These are phyloP conservation scores for Stenopsyche tienmushanensis DNA, from an alignment of 1,140 invertebrate species.

Conservation along the genomic window DNA sequence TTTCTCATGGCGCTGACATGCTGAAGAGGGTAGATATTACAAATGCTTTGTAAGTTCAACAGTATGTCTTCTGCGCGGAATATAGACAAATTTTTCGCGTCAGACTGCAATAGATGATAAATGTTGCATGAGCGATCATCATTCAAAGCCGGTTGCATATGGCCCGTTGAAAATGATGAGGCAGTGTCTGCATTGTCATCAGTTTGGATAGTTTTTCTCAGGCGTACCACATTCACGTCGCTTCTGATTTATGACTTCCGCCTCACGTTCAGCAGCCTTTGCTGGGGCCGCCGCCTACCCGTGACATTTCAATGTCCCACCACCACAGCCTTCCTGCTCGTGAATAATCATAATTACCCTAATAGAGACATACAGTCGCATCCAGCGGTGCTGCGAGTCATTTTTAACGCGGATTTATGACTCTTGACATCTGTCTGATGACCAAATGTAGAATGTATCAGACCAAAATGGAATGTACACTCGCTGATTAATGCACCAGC, in stretches of 20 bases:
- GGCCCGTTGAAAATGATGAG: not conserved
- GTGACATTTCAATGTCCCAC: not conserved
- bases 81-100: too few species aligned
- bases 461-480: not conserved
- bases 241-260: conserved; percentile 22
- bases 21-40: too few species aligned
- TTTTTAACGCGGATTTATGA: too few species aligned
- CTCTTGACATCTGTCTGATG: too few species aligned
- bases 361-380: not conserved
- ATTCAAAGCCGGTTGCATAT: not conserved
- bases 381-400: too few species aligned
- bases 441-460: too few species aligned
- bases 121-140: too few species aligned
- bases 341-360: not conserved
- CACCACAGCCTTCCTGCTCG: not conserved
- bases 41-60: too few species aligned
- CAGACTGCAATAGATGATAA: too few species aligned
- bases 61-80: too few species aligned
- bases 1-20: too few species aligned
- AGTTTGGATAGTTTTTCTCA: not conserved
- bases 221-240: conserved; percentile 5
- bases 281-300: conserved; percentile 1
- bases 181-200: not conserved
- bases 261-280: not conserved
- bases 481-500: not conserved